phyloP scores from a whole-genome alignment of 2,797 vertebrate genomes.

The Scyliorhinus canicula region DNA sequence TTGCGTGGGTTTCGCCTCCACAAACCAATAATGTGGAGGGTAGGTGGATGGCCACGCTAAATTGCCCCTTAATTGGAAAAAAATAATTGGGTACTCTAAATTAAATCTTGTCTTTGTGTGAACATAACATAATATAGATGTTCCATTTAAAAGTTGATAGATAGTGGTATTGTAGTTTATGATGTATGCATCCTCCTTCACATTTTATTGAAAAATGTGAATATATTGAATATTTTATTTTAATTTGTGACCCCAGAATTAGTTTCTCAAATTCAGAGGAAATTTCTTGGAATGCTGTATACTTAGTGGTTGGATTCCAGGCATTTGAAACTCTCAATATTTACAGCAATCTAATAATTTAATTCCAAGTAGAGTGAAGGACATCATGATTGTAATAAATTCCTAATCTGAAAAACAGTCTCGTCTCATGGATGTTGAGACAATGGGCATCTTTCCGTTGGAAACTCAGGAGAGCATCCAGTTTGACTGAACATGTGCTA shows the following conservation, averaged over 20 bases:
- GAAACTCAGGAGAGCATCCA: not conserved
- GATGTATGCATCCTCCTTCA: not conserved
- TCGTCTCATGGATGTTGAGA: not conserved
- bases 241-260: not conserved
- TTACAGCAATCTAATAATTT: not conserved
- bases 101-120: not conserved
- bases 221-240: not conserved
- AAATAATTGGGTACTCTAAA: no score
- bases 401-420: not conserved
- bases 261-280: not conserved
- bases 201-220: not conserved
- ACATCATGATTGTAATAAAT: not conserved
- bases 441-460: not conserved
- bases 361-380: not conserved
- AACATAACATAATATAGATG: not conserved
- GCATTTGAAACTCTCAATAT: not conserved
- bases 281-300: not conserved
- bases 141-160: not conserved
- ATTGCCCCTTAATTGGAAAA: no score
- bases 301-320: not conserved
- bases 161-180: not conserved
- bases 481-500: not conserved
- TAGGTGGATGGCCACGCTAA: no score
- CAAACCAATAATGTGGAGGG: no score
- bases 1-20: no score